A percentile compares a stretch with the other conserved stretches of the same genome.
phyloP scores from a whole-genome alignment of 2,797 vertebrate species.

The Alosa sapidissima region DNA sequence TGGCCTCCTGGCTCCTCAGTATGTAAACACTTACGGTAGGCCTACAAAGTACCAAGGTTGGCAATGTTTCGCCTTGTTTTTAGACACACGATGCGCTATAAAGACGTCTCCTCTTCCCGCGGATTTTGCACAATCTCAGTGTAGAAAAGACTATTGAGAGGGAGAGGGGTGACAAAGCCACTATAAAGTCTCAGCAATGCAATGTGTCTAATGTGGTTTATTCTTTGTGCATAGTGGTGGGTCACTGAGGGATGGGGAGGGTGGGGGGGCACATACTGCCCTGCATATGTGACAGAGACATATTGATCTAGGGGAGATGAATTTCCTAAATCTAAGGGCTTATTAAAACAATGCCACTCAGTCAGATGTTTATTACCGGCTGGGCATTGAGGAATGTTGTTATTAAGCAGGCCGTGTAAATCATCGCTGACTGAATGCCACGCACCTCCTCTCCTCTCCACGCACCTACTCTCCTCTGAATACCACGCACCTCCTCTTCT shows the following conservation, averaged over 20 bases:
- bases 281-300: not conserved
- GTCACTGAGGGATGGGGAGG: not conserved
- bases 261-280: not conserved
- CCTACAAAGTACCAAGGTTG: too few relatives aligned
- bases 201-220: not conserved
- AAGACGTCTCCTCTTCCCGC: too few relatives aligned
- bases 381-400: not conserved
- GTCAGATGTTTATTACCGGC: constrained; percentile 6
- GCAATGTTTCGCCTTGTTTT: too few relatives aligned
- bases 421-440: not conserved
- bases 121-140: too few relatives aligned
- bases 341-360: constrained; percentile 25
- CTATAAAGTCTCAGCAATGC: too few relatives aligned
- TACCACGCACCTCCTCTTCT: too few relatives aligned
- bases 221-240: not conserved
- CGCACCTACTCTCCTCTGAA: not conserved
- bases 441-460: not conserved
- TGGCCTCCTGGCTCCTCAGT: too few relatives aligned
- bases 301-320: constrained; percentile 7
- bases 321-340: constrained; percentile 13
- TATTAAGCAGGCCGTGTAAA: constrained; percentile 8
- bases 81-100: too few relatives aligned
- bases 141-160: too few relatives aligned
- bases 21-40: too few relatives aligned
- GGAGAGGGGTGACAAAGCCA: not conserved